A percentile compares a stretch with the other conserved stretches of the same genome.
Conservation (phyloP, 2,113 vertebrate species). For the Petromus typicus region DNA sequence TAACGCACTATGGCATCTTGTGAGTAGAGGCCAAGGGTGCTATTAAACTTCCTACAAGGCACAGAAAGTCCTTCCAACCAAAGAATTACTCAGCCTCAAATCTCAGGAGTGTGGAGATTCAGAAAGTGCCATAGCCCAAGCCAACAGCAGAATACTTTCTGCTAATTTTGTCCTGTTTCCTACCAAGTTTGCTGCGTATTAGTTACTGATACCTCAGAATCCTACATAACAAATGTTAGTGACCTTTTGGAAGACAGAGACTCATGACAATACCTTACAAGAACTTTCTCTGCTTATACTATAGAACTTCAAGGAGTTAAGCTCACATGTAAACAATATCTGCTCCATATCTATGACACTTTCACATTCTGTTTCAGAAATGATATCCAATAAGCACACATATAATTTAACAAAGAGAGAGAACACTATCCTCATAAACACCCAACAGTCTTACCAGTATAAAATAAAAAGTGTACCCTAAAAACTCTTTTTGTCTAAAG, state of each 20-base stretch:
- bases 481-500: not conserved
- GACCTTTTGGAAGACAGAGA: not conserved
- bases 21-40: not conserved
- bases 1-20: not conserved
- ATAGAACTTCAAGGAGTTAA: not conserved
- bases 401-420: not conserved
- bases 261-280: not conserved
- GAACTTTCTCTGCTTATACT: not conserved
- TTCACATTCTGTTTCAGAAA: not conserved
- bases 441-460: not conserved
- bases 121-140: not conserved
- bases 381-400: not conserved
- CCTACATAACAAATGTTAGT: not conserved
- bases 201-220: not conserved
- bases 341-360: not conserved
- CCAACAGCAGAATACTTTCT: not conserved
- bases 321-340: not conserved
- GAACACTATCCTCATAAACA: not conserved
- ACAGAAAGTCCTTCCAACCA: not conserved
- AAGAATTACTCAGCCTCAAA: not conserved
- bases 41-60: not conserved
- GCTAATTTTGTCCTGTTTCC: not conserved
- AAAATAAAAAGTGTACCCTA: not conserved
- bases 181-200: rapidly evolving
- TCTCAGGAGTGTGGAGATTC: rapidly evolving